These are phyloP conservation scores for Campoletis sonorensis DNA, from an alignment of 1,140 invertebrate species.

Conservation along the genomic window DNA sequence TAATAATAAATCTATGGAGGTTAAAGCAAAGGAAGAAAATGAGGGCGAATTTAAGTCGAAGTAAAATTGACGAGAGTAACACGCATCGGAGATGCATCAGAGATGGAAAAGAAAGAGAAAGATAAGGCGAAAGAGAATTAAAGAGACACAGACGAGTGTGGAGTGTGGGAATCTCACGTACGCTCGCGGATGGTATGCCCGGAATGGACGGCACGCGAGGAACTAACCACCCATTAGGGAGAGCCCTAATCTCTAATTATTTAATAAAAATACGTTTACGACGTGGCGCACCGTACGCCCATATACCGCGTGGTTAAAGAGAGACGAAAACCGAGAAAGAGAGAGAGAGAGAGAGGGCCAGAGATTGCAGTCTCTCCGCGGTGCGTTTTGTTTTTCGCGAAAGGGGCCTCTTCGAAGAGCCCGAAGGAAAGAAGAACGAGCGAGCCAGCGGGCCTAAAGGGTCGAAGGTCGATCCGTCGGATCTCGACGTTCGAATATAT, in stretches of 20 bases:
- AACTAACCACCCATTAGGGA: constrained; percentile 73
- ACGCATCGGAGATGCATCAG: neutral
- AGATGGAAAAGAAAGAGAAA: neutral
- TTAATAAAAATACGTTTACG: constrained; percentile 78
- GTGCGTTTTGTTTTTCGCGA: constrained; percentile 41
- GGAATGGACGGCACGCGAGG: constrained; percentile 75
- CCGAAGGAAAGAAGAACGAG: constrained; percentile 60
- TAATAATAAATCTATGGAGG: no score
- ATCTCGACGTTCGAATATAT: constrained; percentile 43
- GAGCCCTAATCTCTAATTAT: constrained; percentile 77
- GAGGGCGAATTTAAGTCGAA: no score
- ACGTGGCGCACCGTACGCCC: constrained; percentile 74
- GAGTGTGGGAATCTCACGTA: constrained; percentile 77
- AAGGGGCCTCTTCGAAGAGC: constrained; percentile 53
- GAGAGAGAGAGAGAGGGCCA: no score
- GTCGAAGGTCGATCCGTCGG: constrained; percentile 58
- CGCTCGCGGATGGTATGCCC: constrained; percentile 68
- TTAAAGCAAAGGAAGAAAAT: neutral
- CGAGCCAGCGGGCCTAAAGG: constrained; percentile 57
- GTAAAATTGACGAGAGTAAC: constrained; percentile 3
- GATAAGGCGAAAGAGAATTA: constrained; percentile 39
- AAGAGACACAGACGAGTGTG: constrained; percentile 59
- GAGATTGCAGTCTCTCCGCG: constrained; percentile 11
- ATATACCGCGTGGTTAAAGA: constrained; percentile 51
- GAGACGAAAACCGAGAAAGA: constrained; percentile 42